Evolutionary conservation across 2,113 vertebrate genomes (phyloP).

Genomic region (Mesocricetus auratus): DNA sequence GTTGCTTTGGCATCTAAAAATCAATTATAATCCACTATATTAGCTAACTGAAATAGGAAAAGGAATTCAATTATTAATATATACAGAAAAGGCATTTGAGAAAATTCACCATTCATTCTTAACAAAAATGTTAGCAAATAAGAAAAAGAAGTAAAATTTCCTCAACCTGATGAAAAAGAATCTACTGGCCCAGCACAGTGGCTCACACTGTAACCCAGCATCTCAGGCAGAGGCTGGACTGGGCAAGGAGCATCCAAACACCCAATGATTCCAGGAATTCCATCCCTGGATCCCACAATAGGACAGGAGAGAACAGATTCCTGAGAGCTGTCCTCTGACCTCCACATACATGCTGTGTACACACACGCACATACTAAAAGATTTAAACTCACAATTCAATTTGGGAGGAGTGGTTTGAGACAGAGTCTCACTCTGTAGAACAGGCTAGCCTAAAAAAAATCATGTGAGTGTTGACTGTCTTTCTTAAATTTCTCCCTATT

Average conservation of each 20-base stretch:
- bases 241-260: not conserved
- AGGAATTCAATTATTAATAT: not conserved
- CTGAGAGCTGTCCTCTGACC: not conserved
- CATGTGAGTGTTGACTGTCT: no score
- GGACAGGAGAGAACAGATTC: not conserved
- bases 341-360: not conserved
- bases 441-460: not conserved
- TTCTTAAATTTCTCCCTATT: not conserved
- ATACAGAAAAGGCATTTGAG: not conserved
- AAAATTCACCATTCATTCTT: not conserved
- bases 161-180: not conserved
- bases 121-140: not conserved
- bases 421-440: not conserved
- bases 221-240: not conserved
- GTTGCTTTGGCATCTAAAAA: not conserved
- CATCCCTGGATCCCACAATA: not conserved
- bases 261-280: not conserved
- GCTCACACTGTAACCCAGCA: not conserved
- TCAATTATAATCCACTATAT: not conserved
- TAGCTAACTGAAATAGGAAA: not conserved
- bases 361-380: not conserved
- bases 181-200: not conserved
- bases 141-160: not conserved
- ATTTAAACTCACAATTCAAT: not conserved
- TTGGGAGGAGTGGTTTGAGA: not conserved